Conservation (phyloP, 2,888 invertebrate species). For the Trachelus stipa region DNA sequence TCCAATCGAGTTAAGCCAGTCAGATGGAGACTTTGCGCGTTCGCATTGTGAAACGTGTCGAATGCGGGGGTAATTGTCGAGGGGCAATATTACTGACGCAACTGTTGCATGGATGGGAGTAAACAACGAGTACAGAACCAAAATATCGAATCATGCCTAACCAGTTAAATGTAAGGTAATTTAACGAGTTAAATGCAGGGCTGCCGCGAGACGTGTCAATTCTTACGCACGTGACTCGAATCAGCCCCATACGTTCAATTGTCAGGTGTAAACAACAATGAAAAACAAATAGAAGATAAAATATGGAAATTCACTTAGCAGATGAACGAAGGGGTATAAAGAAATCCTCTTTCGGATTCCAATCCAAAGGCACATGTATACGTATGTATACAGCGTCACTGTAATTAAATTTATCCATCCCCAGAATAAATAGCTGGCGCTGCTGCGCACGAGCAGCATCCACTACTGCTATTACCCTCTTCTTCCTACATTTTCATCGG, state of each 20-base stretch:
- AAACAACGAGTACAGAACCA: slow-evolving; percentile 13
- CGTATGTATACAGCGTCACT: not conserved
- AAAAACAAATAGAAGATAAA: not conserved
- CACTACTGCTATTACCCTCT: not conserved
- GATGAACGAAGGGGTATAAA: not conserved
- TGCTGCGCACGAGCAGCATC: not conserved
- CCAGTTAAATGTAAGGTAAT: slow-evolving; percentile 23
- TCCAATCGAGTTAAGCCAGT: not conserved
- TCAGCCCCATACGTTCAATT: not conserved
- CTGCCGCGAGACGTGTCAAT: not conserved
- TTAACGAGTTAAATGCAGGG: slow-evolving; percentile 28
- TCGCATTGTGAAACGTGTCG: not conserved
- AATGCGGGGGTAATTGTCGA: not conserved
- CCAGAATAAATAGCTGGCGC: not conserved
- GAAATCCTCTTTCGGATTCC: not conserved
- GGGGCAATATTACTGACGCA: not conserved
- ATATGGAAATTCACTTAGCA: not conserved
- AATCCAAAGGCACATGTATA: not conserved
- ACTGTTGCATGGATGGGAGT: not conserved
- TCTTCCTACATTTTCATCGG: not conserved
- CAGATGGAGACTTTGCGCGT: not conserved
- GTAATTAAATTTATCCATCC: not conserved
- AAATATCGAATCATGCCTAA: slow-evolving; percentile 31
- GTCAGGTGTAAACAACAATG: not conserved
- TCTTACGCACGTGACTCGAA: not conserved